Percentiles rank a stretch among this genome's conserved stretches.
phyloP scores from a whole-genome alignment of 2,797 vertebrate genomes.

The Rhincodon typus region DNA sequence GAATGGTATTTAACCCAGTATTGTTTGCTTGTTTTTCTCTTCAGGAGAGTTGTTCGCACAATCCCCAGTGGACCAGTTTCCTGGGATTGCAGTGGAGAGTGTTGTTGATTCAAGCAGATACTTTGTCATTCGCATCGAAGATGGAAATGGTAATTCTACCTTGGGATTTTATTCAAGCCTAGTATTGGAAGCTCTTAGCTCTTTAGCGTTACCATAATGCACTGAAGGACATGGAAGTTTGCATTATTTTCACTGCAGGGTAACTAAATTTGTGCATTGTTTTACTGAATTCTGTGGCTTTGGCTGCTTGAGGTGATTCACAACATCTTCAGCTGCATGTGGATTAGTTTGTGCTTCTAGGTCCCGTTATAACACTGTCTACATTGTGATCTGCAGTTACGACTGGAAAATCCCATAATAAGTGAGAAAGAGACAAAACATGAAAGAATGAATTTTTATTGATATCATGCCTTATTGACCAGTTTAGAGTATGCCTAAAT shows the following conservation, averaged over 20 bases:
- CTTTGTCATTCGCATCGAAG: constrained; percentile 84
- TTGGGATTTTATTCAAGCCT: neutral
- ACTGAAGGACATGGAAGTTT: neutral
- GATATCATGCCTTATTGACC: neutral
- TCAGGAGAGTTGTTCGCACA: constrained; percentile 91
- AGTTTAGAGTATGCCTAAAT: neutral
- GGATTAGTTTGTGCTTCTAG: neutral
- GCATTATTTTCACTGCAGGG: neutral
- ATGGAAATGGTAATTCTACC: constrained; percentile 67
- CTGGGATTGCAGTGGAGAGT: constrained; percentile 70
- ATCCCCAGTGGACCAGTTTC: constrained; percentile 86
- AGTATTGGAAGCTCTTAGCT: neutral
- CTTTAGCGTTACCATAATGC: neutral
- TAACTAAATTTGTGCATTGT: neutral
- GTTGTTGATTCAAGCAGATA: constrained; percentile 92
- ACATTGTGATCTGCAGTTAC: neutral
- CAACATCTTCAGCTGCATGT: neutral
- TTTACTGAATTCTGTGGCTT: neutral
- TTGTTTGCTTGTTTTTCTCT: constrained; percentile 28
- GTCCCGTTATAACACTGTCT: neutral
- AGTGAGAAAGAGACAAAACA: neutral
- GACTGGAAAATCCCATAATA: neutral
- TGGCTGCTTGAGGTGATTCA: neutral
- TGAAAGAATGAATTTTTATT: neutral
- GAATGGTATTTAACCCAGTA: neutral